Percentiles rank a stretch among this genome's conserved stretches.
Conservation (phyloP, 2,888 invertebrate genomes). For the Melipona bicolor region DNA sequence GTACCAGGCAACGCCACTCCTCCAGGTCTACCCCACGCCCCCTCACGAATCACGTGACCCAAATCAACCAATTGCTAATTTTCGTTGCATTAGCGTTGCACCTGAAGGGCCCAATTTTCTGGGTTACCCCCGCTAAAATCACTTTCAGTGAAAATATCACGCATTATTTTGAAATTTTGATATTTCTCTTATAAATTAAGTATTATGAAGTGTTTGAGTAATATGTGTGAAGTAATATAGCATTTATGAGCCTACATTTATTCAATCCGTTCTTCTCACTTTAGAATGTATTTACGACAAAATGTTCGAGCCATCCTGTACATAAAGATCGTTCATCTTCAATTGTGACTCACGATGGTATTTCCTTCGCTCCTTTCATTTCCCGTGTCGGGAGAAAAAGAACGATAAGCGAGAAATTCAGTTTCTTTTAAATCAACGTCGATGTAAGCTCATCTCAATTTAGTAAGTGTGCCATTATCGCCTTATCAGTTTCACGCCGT, state of each 20-base stretch:
- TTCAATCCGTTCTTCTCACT: background rate
- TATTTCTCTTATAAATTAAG: background rate
- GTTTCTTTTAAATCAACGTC: conserved; percentile 33
- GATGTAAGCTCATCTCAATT: conserved; percentile 57
- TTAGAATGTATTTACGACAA: background rate
- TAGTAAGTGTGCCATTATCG: conserved; percentile 54
- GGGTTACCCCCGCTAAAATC: too few relatives aligned
- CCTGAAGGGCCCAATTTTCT: too few relatives aligned
- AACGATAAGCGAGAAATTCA: background rate
- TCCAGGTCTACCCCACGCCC: too few relatives aligned
- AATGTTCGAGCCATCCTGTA: background rate
- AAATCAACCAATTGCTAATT: too few relatives aligned
- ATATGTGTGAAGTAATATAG: background rate
- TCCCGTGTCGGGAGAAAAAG: background rate
- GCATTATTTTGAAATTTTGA: background rate
- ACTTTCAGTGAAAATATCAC: too few relatives aligned
- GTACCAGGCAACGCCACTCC: too few relatives aligned
- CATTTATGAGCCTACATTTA: background rate
- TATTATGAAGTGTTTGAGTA: too few relatives aligned
- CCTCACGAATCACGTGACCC: too few relatives aligned
- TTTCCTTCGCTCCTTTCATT: background rate
- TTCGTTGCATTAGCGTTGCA: too few relatives aligned
- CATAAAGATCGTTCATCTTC: background rate
- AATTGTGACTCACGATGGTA: background rate
- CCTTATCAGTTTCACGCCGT: conserved; percentile 57